These are phyloP conservation scores for Chymomyza fuscimana DNA, from an alignment of 2,888 invertebrate genomes.

Conservation along the genomic window DNA sequence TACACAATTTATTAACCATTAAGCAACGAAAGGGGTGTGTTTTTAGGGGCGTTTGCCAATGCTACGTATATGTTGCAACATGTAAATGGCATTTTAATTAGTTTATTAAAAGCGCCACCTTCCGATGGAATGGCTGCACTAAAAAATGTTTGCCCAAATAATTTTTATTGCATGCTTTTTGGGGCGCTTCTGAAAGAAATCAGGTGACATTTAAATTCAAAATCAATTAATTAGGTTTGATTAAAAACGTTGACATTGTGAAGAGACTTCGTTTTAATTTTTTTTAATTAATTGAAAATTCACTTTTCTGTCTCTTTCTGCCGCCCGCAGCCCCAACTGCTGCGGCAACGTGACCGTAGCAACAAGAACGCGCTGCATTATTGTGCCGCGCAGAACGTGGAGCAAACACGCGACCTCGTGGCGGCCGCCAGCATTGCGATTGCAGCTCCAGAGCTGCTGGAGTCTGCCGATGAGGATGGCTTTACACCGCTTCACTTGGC, in stretches of 20 bases:
- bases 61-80: slow-evolving; percentile 32
- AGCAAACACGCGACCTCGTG: slow-evolving; percentile 80
- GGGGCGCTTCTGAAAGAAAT: neutral
- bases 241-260: neutral
- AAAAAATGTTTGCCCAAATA: neutral
- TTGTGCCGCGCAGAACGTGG: slow-evolving; percentile 83
- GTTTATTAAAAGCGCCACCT: slow-evolving; percentile 58
- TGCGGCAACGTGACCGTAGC: slow-evolving; percentile 88
- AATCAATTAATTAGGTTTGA: too few species aligned
- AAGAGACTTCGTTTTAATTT: neutral
- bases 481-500: slow-evolving; percentile 97
- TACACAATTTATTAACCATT: slow-evolving; percentile 49
- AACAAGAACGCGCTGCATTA: slow-evolving; percentile 95
- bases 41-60: neutral
- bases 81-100: slow-evolving; percentile 75
- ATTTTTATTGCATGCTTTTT: neutral
- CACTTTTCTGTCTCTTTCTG: neutral
- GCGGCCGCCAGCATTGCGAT: slow-evolving; percentile 89
- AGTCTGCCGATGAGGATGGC: slow-evolving; percentile 94
- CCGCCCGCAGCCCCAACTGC: slow-evolving; percentile 81
- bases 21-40: neutral
- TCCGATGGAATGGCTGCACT: neutral
- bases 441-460: slow-evolving; percentile 91
- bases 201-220: too few species aligned
- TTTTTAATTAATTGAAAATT: neutral